Percentiles rank a stretch among this genome's conserved stretches.
phyloP scores from a whole-genome alignment of 2,113 vertebrate species.

The Rhegmatorhina hoffmannsi region DNA sequence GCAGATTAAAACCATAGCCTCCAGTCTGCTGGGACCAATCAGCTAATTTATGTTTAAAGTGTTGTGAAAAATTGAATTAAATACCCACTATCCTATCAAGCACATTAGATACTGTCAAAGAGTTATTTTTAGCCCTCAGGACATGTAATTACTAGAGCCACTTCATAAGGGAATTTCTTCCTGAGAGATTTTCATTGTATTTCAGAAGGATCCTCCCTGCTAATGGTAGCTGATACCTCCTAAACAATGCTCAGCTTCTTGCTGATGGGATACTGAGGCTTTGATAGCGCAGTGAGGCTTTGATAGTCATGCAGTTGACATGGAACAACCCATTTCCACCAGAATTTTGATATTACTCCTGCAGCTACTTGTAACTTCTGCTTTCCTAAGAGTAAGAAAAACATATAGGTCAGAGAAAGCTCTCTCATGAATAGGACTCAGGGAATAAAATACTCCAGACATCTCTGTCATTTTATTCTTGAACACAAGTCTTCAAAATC shows the following conservation, averaged over 20 bases:
- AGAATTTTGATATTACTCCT: neutral
- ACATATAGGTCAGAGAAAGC: neutral
- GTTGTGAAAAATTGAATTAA: conserved; percentile 13
- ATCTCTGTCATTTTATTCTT: neutral
- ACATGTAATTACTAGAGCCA: neutral
- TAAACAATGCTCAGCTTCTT: neutral
- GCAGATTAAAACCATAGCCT: neutral
- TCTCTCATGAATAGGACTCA: neutral
- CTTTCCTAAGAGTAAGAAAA: neutral
- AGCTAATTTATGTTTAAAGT: conserved; percentile 10
- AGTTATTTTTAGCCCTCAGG: neutral
- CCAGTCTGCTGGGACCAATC: neutral
- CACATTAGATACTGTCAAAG: neutral
- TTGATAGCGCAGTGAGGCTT: neutral
- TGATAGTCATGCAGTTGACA: neutral
- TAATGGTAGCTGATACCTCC: neutral
- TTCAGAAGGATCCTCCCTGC: neutral
- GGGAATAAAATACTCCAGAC: neutral
- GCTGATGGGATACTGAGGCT: neutral
- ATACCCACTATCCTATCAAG: neutral
- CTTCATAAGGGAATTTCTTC: neutral
- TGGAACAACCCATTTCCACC: neutral
- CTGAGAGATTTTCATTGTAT: neutral
- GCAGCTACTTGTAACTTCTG: neutral
- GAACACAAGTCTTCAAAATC: neutral